These are phyloP conservation scores for Macrosoma leucophasiata DNA, from an alignment of 2,888 invertebrate species.

Conservation along the genomic window DNA sequence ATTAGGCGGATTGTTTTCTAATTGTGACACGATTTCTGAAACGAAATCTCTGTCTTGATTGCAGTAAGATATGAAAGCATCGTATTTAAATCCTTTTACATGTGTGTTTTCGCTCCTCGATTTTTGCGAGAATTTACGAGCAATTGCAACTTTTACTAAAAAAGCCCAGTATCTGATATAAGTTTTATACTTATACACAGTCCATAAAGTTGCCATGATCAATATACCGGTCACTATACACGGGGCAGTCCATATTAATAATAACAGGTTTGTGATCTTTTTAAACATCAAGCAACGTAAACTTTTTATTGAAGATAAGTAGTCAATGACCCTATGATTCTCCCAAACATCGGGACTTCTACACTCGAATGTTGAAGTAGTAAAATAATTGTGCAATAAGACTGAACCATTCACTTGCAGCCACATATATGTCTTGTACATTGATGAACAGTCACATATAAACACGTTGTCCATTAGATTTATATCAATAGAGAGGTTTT, in stretches of 20 bases:
- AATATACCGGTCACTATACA: slow-evolving; percentile 50
- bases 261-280: slow-evolving; percentile 52
- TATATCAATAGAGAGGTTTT: slow-evolving; percentile 42
- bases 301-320: slow-evolving; percentile 52
- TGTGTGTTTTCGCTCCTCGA: slow-evolving; percentile 28
- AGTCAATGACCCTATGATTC: slow-evolving; percentile 54
- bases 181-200: slow-evolving; percentile 59
- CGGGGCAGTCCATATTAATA: slow-evolving; percentile 59
- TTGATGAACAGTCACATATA: slow-evolving; percentile 69
- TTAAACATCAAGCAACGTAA: slow-evolving; percentile 55
- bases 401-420: slow-evolving; percentile 50
- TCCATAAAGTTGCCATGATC: slow-evolving; percentile 35
- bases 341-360: slow-evolving; percentile 66
- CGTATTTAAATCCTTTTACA: slow-evolving; percentile 61
- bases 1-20: slow-evolving; percentile 76
- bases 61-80: slow-evolving; percentile 78
- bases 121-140: slow-evolving; percentile 51
- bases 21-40: slow-evolving; percentile 71
- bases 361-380: slow-evolving; percentile 51
- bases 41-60: slow-evolving; percentile 79
- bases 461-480: slow-evolving; percentile 72
- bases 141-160: slow-evolving; percentile 68
- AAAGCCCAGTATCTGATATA: slow-evolving; percentile 75
- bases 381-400: slow-evolving; percentile 46
- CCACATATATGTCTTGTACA: slow-evolving; percentile 61